Evolutionary conservation across 2,888 invertebrate species (phyloP), one percentile per base, ranked within the genome.

Genomic region (Timema cristinae): DNA sequence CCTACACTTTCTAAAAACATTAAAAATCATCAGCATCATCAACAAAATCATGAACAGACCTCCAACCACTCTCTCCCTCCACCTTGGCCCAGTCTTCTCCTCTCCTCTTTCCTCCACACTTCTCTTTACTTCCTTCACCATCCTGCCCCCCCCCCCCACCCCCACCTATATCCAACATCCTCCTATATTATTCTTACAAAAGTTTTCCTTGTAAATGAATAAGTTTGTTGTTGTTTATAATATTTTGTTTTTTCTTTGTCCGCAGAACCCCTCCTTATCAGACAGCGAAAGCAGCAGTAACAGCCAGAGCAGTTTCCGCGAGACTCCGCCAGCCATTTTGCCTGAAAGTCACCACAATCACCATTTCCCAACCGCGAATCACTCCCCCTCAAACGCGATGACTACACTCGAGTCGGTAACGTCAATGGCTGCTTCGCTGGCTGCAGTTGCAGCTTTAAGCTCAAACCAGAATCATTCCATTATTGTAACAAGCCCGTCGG

Each of bases 351-450:
- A 49, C 61, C 51, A 63, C 66, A 32, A 71, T 10, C 54, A 71
- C n/a, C 49, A 67, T 56, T 69, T 66, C 10, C 72, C 70, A 50
- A 70, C 61, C 9, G 49, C 56, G 51, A 71, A 66, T 48, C 68
- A 61, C 50, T 32, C 51, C 61, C 61, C 70, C 61, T 50, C 73
- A 10, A 56, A 73, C 50, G 48, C 74, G 15, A 76, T 77, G 76
- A 76, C 76, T 16, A 76, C 77, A 6, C 71, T 77, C 56, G 76
- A 77, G 69, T 75, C 76, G 7, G 75, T 76, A 66, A 75, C 75
- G 72, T 83, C 83, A 82, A 88, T 92, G 86, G 91, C 92, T 80
- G 88, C 88, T 74, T 85, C 87, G 79, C 85, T 87, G 80, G 86
- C 86, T 77, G 88, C 89, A 69, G 84, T 88, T 79, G 90, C 90